Percentiles rank a stretch among this genome's conserved stretches.
Evolutionary conservation across 35 echinoderm and acorn worm species (phyloP).

Genomic region (Hemicentrotus pulcherrimus): DNA sequence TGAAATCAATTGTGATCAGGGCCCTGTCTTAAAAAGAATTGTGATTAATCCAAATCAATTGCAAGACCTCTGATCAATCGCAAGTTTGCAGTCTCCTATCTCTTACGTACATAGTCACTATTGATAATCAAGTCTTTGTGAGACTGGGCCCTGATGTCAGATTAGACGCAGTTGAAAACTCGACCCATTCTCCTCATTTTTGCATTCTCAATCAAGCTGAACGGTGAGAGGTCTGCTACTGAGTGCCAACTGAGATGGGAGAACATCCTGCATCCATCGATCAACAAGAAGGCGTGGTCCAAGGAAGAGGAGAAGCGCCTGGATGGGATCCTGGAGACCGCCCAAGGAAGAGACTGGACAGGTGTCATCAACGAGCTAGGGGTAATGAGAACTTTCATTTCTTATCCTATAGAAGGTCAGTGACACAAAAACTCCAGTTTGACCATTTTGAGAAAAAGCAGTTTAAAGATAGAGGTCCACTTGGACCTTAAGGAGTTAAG

Average conservation of each 20-base stretch:
- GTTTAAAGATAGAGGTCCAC: too few species aligned
- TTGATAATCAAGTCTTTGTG: too few species aligned
- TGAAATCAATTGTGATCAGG: too few species aligned
- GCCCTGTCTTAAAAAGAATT: too few species aligned
- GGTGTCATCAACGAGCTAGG: neutral
- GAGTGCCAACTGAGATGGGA: constrained; percentile 41
- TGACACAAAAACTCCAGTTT: too few species aligned
- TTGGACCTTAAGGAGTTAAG: too few species aligned
- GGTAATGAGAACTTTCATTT: neutral
- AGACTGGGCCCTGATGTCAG: too few species aligned
- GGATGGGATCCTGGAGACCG: neutral
- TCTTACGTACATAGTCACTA: too few species aligned
- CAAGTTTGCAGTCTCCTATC: too few species aligned
- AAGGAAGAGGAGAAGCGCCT: constrained; percentile 10
- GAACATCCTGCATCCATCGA: constrained; percentile 24
- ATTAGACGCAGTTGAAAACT: neutral
- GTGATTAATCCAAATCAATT: too few species aligned
- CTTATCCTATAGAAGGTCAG: neutral
- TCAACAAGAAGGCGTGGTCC: neutral
- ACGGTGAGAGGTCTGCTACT: neutral
- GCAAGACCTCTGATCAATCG: too few species aligned
- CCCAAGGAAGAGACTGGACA: neutral
- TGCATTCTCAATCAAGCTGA: neutral
- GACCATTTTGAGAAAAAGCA: too few species aligned
- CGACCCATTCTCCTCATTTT: neutral